Evolutionary conservation across 1,140 invertebrate genomes (phyloP).

Genomic region (Nilaparvata lugens): DNA sequence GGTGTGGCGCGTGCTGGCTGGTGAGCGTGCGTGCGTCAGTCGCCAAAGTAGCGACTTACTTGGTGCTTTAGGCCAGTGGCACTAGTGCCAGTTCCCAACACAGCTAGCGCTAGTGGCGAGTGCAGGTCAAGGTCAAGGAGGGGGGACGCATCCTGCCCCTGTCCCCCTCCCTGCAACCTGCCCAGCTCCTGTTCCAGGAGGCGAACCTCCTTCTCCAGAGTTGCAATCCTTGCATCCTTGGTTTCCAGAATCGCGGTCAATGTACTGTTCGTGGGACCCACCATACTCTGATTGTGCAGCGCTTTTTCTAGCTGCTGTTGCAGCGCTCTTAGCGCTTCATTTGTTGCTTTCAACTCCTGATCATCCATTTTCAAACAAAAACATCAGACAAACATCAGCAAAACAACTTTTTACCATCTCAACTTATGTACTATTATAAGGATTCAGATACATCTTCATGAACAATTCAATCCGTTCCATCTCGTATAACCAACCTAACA

Average conservation of each 20-base stretch:
- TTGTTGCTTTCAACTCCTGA: conserved; percentile 72
- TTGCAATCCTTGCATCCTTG: conserved; percentile 75
- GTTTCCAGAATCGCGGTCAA: conserved; percentile 69
- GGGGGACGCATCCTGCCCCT: conserved; percentile 32
- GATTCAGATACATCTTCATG: too few species aligned
- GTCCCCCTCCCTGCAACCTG: conserved; percentile 45
- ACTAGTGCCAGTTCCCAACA: too few species aligned
- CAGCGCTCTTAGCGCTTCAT: conserved; percentile 67
- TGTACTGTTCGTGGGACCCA: conserved; percentile 49
- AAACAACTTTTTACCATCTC: too few species aligned
- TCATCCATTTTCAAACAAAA: conserved; percentile 21
- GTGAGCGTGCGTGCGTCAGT: background rate
- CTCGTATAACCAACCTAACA: too few species aligned
- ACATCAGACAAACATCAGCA: background rate
- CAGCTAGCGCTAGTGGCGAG: conserved; percentile 4
- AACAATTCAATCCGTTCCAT: too few species aligned
- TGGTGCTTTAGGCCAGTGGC: conserved; percentile 51
- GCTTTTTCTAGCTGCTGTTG: conserved; percentile 66
- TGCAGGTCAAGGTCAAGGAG: conserved; percentile 26
- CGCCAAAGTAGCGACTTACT: conserved; percentile 45
- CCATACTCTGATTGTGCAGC: conserved; percentile 46
- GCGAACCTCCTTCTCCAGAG: conserved; percentile 71
- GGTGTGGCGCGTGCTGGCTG: background rate
- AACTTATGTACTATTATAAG: too few species aligned
- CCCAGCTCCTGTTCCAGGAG: conserved; percentile 60